Evolutionary conservation across 2,113 vertebrate genomes (phyloP), one percentile per base, ranked within the genome.

Genomic region (Geococcyx californianus): DNA sequence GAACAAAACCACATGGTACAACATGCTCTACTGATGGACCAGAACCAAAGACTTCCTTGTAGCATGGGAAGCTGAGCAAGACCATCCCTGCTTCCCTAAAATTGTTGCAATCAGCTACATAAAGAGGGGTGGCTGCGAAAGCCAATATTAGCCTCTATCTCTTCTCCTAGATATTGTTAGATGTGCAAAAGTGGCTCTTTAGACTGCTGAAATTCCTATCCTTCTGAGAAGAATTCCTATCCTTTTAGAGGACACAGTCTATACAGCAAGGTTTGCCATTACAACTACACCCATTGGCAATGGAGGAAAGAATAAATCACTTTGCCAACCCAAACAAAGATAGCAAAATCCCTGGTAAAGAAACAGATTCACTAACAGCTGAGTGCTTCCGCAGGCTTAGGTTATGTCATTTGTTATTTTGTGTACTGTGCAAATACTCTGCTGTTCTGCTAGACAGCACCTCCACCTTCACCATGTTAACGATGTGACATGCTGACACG

Each of bases 401-500:
- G 13, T 75, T 62, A 58, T 6, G 23, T 45, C 5, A 29, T 63
- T 45, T 73, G 51, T 49, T 67, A 14, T 86, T 64, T 92, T 89
- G 59, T 92, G 66, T 58, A 33, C 29, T 42, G 16, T 18, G 29
- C 12, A 84, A 93, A 84, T 19, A 34, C 20, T 25, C 52, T 26
- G 19, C 31, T 38, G 42, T 29, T 94, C 73, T 81, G 38, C 52
- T 72, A 78, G 60, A n/a, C 33, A 60, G 31, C 7, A 3, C 25
- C 52, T 67, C 64, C 59, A 62, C 66, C 56, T 60, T 69, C 18
- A 29, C 51, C 29, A 5, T 11, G 52, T 75, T 64, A 70, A 55
- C 78, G 68, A 6, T 11, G 1, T 56, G 49, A 42, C 66, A 47
- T 5, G 18, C 34, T 60, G 64, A 11, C 0, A 0, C 7, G 11